phyloP scores from a whole-genome alignment of 2,888 invertebrate species.

The Dasysyrphus tricinctus region DNA sequence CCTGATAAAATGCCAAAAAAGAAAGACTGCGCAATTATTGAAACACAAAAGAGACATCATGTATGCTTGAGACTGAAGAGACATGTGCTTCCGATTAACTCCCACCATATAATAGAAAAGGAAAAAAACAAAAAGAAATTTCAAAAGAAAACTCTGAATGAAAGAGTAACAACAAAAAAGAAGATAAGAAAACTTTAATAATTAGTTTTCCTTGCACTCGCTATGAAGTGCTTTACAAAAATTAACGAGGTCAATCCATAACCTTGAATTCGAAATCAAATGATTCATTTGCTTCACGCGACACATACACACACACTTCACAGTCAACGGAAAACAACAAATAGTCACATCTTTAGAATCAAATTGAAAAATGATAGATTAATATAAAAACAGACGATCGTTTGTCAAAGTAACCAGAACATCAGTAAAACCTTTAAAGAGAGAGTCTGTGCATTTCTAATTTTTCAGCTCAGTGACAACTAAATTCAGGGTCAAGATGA shows the following conservation, averaged over 20 bases:
- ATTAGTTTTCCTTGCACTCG: slow-evolving; percentile 29
- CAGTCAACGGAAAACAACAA: slow-evolving; percentile 45
- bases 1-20: slow-evolving; percentile 56
- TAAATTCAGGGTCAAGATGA: slow-evolving; percentile 35
- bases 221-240: slow-evolving; percentile 21
- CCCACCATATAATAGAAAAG: slow-evolving; percentile 19
- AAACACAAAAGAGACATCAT: slow-evolving; percentile 23
- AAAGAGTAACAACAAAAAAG: not conserved
- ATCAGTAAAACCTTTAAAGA: slow-evolving; percentile 40
- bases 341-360: slow-evolving; percentile 61
- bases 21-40: slow-evolving; percentile 2
- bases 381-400: slow-evolving; percentile 60
- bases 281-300: slow-evolving; percentile 15
- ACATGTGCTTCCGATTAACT: slow-evolving; percentile 49
- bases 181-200: not conserved
- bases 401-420: slow-evolving; percentile 46
- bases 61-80: not conserved
- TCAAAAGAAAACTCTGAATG: slow-evolving; percentile 24
- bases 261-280: slow-evolving; percentile 61
- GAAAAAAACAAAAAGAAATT: slow-evolving; percentile 7
- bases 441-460: slow-evolving; percentile 22
- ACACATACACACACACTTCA: slow-evolving; percentile 1
- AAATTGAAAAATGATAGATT: slow-evolving; percentile 55
- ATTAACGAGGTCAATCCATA: slow-evolving; percentile 54
- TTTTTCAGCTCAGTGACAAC: slow-evolving; percentile 1